A percentile compares a stretch with the other conserved stretches of the same genome.
phyloP scores from a whole-genome alignment of 2,888 invertebrate species.

The Parochlus steinenii region DNA sequence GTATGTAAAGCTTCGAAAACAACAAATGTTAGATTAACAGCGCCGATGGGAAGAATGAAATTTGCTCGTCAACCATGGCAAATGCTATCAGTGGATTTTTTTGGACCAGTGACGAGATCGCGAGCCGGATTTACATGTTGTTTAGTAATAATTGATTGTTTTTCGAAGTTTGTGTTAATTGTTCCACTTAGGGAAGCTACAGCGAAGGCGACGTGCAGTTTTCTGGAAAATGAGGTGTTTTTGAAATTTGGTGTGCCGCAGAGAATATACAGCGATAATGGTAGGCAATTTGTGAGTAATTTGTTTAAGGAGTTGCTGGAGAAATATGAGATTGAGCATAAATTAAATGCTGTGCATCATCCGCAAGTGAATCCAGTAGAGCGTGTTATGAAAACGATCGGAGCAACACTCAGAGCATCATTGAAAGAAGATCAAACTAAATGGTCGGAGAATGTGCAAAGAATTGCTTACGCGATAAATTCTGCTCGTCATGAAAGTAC shows the following conservation, averaged over 20 bases:
- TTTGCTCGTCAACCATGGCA: conserved; percentile 9
- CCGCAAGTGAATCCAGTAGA: conserved; percentile 21
- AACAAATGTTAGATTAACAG: neutral
- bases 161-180: conserved; percentile 12
- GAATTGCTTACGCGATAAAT: too few relatives aligned
- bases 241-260: conserved; percentile 19
- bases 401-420: conserved; percentile 18
- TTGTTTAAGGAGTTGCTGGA: neutral
- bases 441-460: too few relatives aligned
- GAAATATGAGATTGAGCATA: neutral
- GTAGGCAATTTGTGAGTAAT: conserved; percentile 2
- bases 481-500: too few relatives aligned
- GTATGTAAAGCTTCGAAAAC: neutral
- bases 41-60: neutral
- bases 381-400: conserved; percentile 18
- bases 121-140: conserved; percentile 7
- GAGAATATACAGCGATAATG: conserved; percentile 4
- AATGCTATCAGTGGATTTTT: conserved; percentile 9
- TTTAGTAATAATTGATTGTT: conserved; percentile 11
- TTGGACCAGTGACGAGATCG: conserved; percentile 12
- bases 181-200: conserved; percentile 13
- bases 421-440: conserved; percentile 13
- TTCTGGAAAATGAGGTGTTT: conserved; percentile 13
- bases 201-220: too few relatives aligned
- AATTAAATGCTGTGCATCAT: conserved; percentile 15